Evolutionary conservation across 2,888 invertebrate species (phyloP), one percentile per base, ranked within the genome.

Genomic region (Andrena praecox): DNA sequence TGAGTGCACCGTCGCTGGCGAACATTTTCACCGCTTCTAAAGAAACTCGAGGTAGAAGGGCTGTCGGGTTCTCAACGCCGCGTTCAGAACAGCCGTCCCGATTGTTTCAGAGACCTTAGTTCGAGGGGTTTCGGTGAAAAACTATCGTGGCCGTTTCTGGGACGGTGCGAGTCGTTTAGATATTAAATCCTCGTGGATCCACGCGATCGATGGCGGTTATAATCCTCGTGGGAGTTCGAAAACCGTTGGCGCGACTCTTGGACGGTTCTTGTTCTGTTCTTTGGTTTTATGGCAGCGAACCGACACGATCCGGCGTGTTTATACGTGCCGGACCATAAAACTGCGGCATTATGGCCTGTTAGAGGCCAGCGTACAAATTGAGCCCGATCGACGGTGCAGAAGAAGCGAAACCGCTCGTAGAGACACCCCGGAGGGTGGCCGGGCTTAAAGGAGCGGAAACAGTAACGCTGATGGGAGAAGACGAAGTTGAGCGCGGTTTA

Each of bases 361-460:
- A 24, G 48, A 56, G 29, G 24, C 42, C 12, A 7, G 27, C 35
- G 60, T 54, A 52, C 66, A 8, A 67, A 73, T 81, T 62, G 66
- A 70, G 48, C 42, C 4, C 33, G 6, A 64, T 64, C 12, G 72
- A 2, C 33, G 16, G 35, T 0, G 54, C 24, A 48, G 20, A 68
- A 66, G 63, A 72, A 62, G 27, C 8, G 29, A 62, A 64, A 70
- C 27, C 7, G 82, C 7, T 60, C 7, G 31, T n/a, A 5, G 29
- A 62, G 31, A 35, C 60, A 42, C 80, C 60, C 29, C 52, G 67
- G 3, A 56, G 56, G 56, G 10, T 27, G 35, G n/a, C 2, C 12
- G 63, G 12, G 42, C 72, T 82, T 78, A 81, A 82, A 82, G 35
- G 66, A 79, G 62, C 68, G 75, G 68, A 79, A 79, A 79, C 67